Evolutionary conservation across 2,113 vertebrate species (phyloP).

Genomic region (Crotophaga sulcirostris): DNA sequence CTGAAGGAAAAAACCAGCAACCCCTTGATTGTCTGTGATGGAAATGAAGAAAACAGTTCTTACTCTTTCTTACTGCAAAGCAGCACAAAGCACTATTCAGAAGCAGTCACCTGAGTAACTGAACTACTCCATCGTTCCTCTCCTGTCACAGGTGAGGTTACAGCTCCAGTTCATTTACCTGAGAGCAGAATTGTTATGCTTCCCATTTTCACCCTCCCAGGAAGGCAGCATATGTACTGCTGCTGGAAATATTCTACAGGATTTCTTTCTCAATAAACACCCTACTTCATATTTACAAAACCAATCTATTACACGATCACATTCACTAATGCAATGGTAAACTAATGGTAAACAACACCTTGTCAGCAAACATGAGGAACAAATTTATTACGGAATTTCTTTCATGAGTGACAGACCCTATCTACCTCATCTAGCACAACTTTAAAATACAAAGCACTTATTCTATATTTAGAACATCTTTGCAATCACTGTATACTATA

Average conservation of each 20-base stretch:
- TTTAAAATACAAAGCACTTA: background rate
- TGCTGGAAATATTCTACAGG: background rate
- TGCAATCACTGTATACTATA: background rate
- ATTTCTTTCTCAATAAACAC: background rate
- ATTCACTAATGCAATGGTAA: background rate
- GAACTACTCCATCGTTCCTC: background rate
- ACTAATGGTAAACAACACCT: background rate
- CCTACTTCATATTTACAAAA: background rate
- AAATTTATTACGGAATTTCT: background rate
- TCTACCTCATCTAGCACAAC: background rate
- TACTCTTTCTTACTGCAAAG: background rate
- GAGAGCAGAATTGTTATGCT: background rate
- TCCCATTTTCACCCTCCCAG: background rate
- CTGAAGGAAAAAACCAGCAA: background rate
- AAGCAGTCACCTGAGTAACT: background rate
- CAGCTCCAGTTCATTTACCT: background rate
- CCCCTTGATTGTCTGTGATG: background rate
- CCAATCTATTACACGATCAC: background rate
- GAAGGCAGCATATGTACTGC: background rate
- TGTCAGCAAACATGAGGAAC: background rate
- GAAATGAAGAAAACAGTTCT: background rate
- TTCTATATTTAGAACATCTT: background rate
- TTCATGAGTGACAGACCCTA: background rate
- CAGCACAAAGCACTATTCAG: background rate
- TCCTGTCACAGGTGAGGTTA: background rate